Conservation (phyloP, 2,888 invertebrate species). For the Bimastos eiseni region DNA sequence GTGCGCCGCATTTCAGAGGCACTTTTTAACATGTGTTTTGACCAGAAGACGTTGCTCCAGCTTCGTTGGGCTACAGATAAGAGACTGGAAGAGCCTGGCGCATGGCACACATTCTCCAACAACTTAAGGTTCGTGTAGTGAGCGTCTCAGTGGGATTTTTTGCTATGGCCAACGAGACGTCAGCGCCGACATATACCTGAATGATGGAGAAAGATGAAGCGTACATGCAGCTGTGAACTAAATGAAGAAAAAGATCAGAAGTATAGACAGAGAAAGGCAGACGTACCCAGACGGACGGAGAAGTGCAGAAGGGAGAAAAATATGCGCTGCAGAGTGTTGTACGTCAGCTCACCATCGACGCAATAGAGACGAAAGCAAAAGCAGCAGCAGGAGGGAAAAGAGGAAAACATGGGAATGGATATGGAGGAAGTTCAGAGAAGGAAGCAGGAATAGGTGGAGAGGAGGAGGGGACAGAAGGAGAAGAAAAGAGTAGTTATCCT, state of each 20-base stretch:
- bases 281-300: not conserved
- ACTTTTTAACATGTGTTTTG: not conserved
- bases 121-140: not conserved
- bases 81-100: not conserved
- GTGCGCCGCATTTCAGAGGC: not conserved
- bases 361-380: not conserved
- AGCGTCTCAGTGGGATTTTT: not conserved
- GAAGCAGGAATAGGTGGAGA: not conserved
- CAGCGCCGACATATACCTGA: not conserved
- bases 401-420: not conserved
- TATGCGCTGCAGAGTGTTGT: not conserved
- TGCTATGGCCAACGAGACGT: not conserved
- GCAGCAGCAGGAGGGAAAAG: not conserved
- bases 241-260: not conserved
- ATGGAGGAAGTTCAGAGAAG: not conserved
- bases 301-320: not conserved
- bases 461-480: not conserved
- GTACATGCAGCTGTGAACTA: conserved; percentile 13
- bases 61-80: not conserved
- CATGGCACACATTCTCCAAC: not conserved
- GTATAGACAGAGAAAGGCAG: not conserved
- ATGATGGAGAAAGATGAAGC: not conserved
- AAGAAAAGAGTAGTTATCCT: not conserved
- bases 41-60: no score
- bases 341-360: conserved; percentile 4